Evolutionary conservation across 2,113 vertebrate genomes (phyloP), one percentile per base, ranked within the genome.

Genomic region (Callionymus lyra): DNA sequence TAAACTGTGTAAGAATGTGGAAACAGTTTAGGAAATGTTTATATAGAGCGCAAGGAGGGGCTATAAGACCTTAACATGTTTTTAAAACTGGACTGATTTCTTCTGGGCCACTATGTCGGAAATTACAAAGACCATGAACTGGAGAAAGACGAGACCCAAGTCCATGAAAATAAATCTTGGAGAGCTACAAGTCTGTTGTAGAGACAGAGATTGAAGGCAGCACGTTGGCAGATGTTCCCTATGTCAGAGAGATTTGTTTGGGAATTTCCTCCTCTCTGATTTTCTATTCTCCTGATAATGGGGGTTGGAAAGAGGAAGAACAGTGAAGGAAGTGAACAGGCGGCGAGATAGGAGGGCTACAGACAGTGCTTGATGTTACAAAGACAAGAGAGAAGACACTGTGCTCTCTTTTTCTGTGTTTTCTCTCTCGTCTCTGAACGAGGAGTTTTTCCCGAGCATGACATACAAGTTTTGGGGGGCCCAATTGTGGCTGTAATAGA

Each of bases 401-500:
- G 17, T 40, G 44, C 33, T 45, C 13, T 60, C 41, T 42, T 21
- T 52, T 70, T 8, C 41, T 18, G 0, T 6, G n/a, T 47, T 47
- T 38, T 34, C 9, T 10, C n/a, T 38, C n/a, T 12, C 40, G 32
- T 54, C 41, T 44, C 12, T 41, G 34, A 27, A n/a, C 34, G 56
- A 34, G 17, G 52, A 44, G 49, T 66, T 47, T 54, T 55, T 65
- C 50, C 52, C n/a, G n/a, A n/a, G 48, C 48, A 38, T 50, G 50
- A 66, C 55, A 56, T 40, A 60, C 61, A 75, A 79, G 67, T 80
- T 79, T 65, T 59, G 42, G 43, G 72, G 68, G 72, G 56, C 74
- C 62, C 70, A 59, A 77, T 77, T 76, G 53, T 70, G 67, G 63
- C 63, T 36, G 63, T 72, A 74, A 79, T 78, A 78, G 71, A 75